A percentile compares a stretch with the other conserved stretches of the same genome.
Conservation (phyloP, 2,113 vertebrate species). For the Phylloscopus whistleri region DNA sequence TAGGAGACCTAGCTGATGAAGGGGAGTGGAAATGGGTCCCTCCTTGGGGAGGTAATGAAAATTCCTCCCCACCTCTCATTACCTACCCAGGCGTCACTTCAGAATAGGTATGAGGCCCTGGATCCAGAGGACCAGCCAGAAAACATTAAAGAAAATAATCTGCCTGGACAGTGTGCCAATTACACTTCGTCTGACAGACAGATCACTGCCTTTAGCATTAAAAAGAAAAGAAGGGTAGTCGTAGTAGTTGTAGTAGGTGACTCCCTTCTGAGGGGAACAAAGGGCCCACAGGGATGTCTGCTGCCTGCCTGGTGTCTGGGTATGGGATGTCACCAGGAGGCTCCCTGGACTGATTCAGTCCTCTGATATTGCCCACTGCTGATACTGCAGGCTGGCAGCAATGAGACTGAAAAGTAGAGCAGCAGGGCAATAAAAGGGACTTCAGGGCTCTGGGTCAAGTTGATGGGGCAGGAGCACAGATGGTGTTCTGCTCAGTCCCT, state of each 20-base stretch:
- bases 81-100: background rate
- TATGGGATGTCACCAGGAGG: background rate
- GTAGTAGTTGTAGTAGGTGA: rapidly evolving
- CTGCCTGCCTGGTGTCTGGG: background rate
- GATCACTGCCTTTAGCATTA: background rate
- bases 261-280: background rate
- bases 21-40: background rate
- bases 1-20: background rate
- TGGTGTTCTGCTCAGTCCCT: background rate
- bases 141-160: background rate
- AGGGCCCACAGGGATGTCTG: background rate
- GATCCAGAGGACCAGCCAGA: background rate
- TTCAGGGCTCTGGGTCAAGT: too few relatives aligned
- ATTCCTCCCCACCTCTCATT: background rate
- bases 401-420: background rate
- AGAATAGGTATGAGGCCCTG: background rate
- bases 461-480: background rate
- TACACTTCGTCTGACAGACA: background rate
- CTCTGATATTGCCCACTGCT: background rate
- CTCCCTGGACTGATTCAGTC: background rate
- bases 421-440: background rate
- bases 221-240: background rate
- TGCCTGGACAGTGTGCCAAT: background rate
- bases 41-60: background rate
- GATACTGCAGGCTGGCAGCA: background rate